phyloP scores from a whole-genome alignment of 2,888 invertebrate species.

The Dioctria rufipes region DNA sequence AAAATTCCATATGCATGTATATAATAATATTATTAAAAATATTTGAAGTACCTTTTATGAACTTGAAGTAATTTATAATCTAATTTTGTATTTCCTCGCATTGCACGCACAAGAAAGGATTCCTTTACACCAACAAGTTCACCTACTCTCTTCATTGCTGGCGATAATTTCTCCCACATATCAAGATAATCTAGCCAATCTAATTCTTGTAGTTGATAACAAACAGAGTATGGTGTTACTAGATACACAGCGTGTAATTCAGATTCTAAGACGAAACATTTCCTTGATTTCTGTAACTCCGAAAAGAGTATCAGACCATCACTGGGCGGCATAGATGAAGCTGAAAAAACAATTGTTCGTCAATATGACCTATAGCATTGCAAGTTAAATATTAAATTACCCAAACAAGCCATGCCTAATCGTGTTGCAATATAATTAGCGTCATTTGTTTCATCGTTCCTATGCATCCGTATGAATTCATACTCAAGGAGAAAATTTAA shows the following conservation, averaged over 20 bases:
- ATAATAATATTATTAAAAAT: not conserved
- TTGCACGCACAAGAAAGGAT: constrained; percentile 84
- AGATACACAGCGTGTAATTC: constrained; percentile 96
- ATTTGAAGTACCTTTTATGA: constrained; percentile 75
- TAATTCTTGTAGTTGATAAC: constrained; percentile 81
- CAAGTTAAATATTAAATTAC: constrained; percentile 58
- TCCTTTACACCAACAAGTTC: constrained; percentile 91
- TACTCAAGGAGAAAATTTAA: constrained; percentile 82
- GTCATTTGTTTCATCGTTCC: constrained; percentile 70
- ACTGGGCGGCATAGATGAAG: constrained; percentile 94
- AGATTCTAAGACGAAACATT: constrained; percentile 92
- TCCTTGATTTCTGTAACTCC: constrained; percentile 91
- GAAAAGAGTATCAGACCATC: constrained; percentile 91
- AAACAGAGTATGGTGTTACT: constrained; percentile 93
- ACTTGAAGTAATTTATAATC: constrained; percentile 75
- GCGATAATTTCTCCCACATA: constrained; percentile 85
- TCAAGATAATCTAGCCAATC: constrained; percentile 87
- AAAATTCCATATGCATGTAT: constrained; percentile 11
- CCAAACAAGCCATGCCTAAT: constrained; percentile 92
- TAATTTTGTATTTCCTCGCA: constrained; percentile 78
- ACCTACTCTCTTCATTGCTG: constrained; percentile 88
- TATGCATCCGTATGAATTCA: constrained; percentile 84
- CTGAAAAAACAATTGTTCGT: constrained; percentile 61
- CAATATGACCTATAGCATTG: not conserved
- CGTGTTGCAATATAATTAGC: constrained; percentile 82